Conservation (phyloP, 2,888 invertebrate genomes). For the Tipula unca region DNA sequence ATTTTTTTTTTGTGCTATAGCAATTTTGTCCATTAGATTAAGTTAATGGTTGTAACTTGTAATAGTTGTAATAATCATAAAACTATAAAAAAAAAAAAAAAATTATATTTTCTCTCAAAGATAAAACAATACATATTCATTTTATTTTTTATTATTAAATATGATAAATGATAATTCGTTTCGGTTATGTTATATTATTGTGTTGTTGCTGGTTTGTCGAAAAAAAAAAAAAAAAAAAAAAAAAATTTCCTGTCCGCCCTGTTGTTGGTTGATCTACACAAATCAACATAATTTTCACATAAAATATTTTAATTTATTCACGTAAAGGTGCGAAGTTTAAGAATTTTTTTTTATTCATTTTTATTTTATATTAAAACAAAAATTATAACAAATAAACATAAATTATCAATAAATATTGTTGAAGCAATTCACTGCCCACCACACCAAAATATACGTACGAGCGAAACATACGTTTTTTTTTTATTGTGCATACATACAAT, state of each 20-base stretch:
- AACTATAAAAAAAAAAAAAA: neutral
- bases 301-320: neutral
- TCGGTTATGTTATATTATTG: neutral
- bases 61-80: neutral
- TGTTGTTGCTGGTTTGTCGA: neutral
- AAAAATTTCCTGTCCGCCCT: neutral
- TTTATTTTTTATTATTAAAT: neutral
- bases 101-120: neutral
- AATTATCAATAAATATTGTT: constrained; percentile 14
- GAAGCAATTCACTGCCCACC: neutral
- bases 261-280: neutral
- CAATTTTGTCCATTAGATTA: constrained; percentile 8
- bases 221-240: neutral
- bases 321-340: neutral
- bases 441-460: neutral
- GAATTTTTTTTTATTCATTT: neutral
- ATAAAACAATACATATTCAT: neutral
- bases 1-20: neutral
- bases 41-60: neutral
- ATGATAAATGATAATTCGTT: neutral
- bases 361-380: neutral
- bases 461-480: neutral
- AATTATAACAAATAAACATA: neutral
- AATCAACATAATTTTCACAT: neutral
- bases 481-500: too few species aligned